These are phyloP conservation scores for Diorhabda carinulata DNA, from an alignment of 1,140 invertebrate genomes.

Conservation along the genomic window DNA sequence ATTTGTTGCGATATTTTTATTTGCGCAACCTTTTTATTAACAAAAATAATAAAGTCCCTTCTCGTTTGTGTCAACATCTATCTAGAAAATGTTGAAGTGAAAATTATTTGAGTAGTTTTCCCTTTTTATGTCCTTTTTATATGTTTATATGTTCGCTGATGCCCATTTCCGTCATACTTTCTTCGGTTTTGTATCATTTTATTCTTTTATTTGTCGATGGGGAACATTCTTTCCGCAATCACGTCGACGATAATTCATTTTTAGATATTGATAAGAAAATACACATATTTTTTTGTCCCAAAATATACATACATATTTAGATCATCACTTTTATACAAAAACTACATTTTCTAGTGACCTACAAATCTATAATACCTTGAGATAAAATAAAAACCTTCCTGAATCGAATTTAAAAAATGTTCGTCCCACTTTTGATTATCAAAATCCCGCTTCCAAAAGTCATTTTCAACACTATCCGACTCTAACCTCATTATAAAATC, in stretches of 20 bases:
- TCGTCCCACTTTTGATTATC: background rate
- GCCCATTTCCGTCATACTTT: conserved; percentile 17
- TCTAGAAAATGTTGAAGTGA: conserved; percentile 34
- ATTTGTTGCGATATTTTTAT: background rate
- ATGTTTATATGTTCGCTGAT: conserved; percentile 23
- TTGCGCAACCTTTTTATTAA: background rate
- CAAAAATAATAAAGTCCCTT: conserved; percentile 19
- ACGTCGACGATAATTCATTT: background rate
- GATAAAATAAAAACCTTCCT: background rate
- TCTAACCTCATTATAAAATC: conserved; percentile 20
- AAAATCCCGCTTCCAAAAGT: background rate
- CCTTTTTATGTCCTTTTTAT: conserved; percentile 21
- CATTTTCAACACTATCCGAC: background rate
- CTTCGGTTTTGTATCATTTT: conserved; percentile 18
- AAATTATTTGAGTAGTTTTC: conserved; percentile 34
- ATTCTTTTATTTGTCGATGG: conserved; percentile 7
- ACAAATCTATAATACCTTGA: too few species aligned
- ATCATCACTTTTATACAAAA: too few species aligned
- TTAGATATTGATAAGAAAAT: background rate
- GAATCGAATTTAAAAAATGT: background rate
- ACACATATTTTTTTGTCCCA: background rate
- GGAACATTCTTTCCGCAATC: background rate
- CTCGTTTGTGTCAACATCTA: conserved; percentile 34
- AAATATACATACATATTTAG: too few species aligned
- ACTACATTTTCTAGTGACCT: too few species aligned